Percentiles rank a stretch among this genome's conserved stretches.
These are phyloP conservation scores for Gallinago paraguaiae DNA, from an alignment of 2,113 vertebrate genomes.

Conservation along the genomic window DNA sequence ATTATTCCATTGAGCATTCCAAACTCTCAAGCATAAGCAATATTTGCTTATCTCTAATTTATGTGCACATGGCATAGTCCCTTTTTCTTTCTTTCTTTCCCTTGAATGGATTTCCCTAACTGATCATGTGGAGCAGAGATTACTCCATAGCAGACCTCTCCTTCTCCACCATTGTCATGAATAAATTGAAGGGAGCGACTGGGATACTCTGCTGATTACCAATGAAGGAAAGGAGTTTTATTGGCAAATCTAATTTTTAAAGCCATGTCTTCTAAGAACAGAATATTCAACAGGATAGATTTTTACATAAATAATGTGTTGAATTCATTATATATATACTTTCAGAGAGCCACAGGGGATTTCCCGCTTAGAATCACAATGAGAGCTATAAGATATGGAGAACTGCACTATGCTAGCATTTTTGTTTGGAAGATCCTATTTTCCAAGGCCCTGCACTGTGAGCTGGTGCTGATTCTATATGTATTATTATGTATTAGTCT, in stretches of 20 bases:
- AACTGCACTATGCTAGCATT: neutral
- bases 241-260: constrained; percentile 62
- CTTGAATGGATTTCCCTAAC: neutral
- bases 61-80: neutral
- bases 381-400: neutral
- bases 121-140: neutral
- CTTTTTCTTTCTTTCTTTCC: neutral
- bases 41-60: neutral
- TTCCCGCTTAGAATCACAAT: constrained; percentile 55
- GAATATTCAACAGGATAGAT: constrained; percentile 58
- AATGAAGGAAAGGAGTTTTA: constrained; percentile 22
- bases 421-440: constrained; percentile 35
- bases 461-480: neutral
- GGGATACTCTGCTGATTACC: constrained; percentile 25
- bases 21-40: neutral
- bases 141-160: neutral
- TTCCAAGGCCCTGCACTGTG: neutral
- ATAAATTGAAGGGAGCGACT: constrained; percentile 42
- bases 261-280: neutral
- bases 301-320: constrained; percentile 67
- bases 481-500: neutral
- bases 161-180: neutral
- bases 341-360: constrained; percentile 18
- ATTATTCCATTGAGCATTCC: neutral
- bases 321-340: constrained; percentile 38